Conservation (phyloP, 2,113 vertebrate genomes). For the Sorex araneus region DNA sequence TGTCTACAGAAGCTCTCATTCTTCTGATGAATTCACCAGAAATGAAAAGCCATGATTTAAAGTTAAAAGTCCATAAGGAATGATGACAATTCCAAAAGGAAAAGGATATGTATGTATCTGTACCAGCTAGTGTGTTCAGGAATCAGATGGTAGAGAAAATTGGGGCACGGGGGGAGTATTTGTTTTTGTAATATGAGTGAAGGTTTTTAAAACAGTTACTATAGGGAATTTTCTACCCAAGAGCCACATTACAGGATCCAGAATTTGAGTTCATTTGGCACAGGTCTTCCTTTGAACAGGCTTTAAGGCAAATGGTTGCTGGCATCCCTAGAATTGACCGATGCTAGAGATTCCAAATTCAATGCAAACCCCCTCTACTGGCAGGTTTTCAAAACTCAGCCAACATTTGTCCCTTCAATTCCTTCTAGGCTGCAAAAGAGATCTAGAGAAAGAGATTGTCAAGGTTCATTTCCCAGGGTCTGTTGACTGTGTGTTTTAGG, state of each 20-base stretch:
- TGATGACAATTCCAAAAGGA: conserved; percentile 27
- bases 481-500: not conserved
- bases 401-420: not conserved
- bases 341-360: not conserved
- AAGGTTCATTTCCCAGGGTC: not conserved
- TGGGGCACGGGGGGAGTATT: no score
- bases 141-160: conserved; percentile 4
- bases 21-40: conserved; percentile 21
- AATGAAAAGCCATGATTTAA: conserved; percentile 18
- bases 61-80: not conserved
- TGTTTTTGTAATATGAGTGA: not conserved
- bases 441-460: no score
- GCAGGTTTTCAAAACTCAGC: not conserved
- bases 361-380: not conserved
- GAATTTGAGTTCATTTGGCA: not conserved
- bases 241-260: not conserved
- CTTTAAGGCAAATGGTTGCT: conserved; percentile 15
- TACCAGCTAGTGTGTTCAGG: not conserved
- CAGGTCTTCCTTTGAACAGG: not conserved
- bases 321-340: not conserved
- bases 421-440: conserved; percentile 8
- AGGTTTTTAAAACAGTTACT: not conserved
- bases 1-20: not conserved
- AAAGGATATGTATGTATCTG: conserved; percentile 14
- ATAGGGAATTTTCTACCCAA: conserved; percentile 35